Conservation (phyloP, 2,888 invertebrate genomes). For the Nephrotoma flavescens region DNA sequence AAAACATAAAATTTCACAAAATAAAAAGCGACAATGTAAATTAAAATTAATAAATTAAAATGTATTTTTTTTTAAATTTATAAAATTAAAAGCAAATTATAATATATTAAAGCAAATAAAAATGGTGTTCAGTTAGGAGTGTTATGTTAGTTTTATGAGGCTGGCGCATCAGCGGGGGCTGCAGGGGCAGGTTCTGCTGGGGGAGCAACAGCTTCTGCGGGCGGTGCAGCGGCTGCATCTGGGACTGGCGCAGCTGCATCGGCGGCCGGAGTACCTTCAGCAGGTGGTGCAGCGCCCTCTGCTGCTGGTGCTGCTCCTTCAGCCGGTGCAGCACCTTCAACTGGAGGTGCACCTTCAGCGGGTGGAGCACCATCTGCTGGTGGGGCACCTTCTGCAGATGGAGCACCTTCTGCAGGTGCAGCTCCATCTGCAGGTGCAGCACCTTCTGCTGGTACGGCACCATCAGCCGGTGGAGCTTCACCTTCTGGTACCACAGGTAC, state of each 20-base stretch:
- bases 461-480: conserved; percentile 20
- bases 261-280: conserved; percentile 17
- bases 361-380: conserved; percentile 20
- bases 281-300: conserved; percentile 22
- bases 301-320: conserved; percentile 16
- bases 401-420: conserved; percentile 19
- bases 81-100: background rate
- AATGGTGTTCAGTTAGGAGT: background rate
- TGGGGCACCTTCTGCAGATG: conserved; percentile 23
- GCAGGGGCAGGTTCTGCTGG: conserved; percentile 14
- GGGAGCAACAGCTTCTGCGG: conserved; percentile 17
- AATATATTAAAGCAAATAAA: background rate
- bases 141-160: conserved; percentile 9
- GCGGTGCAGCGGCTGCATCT: conserved; percentile 15
- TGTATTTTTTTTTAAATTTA: background rate
- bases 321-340: conserved; percentile 22
- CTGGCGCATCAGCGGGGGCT: conserved; percentile 15
- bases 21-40: background rate
- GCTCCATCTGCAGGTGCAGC: conserved; percentile 20
- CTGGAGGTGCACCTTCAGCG: conserved; percentile 21
- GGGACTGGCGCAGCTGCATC: conserved; percentile 17
- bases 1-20: background rate
- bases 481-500: conserved; percentile 18
- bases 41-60: background rate
- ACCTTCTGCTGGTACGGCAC: conserved; percentile 20